These are phyloP conservation scores for Theonella swinhoei DNA, from an alignment of 37 sponge, comb jelly and placozoan species.

Conservation along the genomic window DNA sequence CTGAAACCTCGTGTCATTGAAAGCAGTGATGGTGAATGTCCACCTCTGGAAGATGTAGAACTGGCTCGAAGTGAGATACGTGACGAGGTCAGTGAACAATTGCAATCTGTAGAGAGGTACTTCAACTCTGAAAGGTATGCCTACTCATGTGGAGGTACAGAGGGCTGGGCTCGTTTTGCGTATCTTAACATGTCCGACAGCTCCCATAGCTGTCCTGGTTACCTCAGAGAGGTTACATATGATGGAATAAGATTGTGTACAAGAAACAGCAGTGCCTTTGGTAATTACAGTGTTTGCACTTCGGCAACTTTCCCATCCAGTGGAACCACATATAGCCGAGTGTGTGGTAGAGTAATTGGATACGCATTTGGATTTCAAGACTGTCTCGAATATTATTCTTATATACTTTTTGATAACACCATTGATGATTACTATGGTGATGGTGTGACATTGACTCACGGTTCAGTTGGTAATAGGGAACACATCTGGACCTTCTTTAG, in stretches of 20 bases:
- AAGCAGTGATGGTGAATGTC: no score
- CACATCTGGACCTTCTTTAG: no score
- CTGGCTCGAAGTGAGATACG: no score
- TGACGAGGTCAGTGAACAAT: no score
- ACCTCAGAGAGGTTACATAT: background rate
- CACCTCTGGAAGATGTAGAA: no score
- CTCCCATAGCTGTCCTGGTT: background rate
- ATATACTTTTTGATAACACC: background rate
- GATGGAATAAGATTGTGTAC: conserved; percentile 5
- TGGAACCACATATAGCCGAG: background rate
- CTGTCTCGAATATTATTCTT: no score
- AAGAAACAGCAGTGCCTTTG: no score
- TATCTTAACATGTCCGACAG: conserved; percentile 13
- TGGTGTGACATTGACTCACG: no score
- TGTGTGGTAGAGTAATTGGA: conserved; percentile 16
- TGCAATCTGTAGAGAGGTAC: no score
- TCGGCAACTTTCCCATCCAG: background rate
- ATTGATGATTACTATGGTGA: conserved; percentile 4
- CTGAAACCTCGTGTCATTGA: no score
- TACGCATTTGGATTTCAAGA: background rate
- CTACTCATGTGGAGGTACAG: background rate
- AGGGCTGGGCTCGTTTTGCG: background rate
- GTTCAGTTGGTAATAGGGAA: no score
- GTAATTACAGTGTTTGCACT: conserved; percentile 6
- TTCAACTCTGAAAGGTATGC: no score